Conservation (phyloP, 2,113 vertebrate genomes). For the Tachysurus fulvidraco region DNA sequence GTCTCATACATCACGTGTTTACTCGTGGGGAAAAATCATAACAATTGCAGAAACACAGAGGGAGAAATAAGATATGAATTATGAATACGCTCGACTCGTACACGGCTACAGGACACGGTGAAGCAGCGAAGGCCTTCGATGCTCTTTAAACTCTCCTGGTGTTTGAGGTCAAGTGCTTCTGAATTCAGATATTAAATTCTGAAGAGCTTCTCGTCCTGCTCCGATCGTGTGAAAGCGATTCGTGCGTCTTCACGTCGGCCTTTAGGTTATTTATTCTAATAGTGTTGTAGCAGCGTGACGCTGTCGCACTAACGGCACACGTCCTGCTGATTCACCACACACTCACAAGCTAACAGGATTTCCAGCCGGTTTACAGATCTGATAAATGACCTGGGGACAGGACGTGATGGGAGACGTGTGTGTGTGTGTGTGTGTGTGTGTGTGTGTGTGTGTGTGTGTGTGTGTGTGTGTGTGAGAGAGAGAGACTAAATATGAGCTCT, state of each 20-base stretch:
- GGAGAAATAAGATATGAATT: slow-evolving; percentile 40
- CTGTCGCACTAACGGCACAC: neutral
- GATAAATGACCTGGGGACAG: neutral
- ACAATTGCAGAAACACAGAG: slow-evolving; percentile 1
- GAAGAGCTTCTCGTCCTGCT: slow-evolving; percentile 20
- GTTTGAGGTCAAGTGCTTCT: slow-evolving; percentile 21
- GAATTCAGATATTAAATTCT: slow-evolving; percentile 22
- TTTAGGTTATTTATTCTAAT: slow-evolving; percentile 37
- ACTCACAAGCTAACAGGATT: neutral
- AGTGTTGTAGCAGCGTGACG: neutral
- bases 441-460: slow-evolving; percentile 4
- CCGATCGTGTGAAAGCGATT: slow-evolving; percentile 12
- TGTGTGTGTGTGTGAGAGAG: neutral
- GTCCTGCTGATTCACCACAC: slow-evolving; percentile 25
- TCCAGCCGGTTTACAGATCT: neutral
- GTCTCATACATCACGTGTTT: slow-evolving; percentile 56
- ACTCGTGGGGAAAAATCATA: slow-evolving; percentile 29
- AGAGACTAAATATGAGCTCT: neutral
- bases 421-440: slow-evolving; percentile 14
- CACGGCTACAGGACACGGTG: neutral
- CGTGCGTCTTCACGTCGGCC: neutral
- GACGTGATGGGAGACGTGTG: neutral
- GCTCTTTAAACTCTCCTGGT: slow-evolving; percentile 48
- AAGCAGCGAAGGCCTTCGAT: neutral
- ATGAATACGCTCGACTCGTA: slow-evolving; percentile 43